Evolutionary conservation across 1,140 invertebrate genomes (phyloP).

Genomic region (Globodera rostochiensis): DNA sequence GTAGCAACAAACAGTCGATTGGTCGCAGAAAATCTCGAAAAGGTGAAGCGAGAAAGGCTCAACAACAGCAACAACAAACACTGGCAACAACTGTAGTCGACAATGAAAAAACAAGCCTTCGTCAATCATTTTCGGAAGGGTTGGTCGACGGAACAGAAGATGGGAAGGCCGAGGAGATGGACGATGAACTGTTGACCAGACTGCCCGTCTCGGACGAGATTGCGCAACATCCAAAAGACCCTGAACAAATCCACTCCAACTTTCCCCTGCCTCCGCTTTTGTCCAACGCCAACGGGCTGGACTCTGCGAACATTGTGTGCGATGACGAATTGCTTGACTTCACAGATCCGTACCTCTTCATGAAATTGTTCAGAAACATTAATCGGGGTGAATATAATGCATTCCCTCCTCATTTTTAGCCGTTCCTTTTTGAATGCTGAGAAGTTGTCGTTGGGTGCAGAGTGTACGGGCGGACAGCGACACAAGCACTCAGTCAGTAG

Average conservation of each 20-base stretch:
- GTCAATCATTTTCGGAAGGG: neutral
- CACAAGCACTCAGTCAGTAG: conserved; percentile 1
- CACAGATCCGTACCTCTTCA: neutral
- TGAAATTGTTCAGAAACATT: neutral
- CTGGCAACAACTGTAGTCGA: conserved; percentile 8
- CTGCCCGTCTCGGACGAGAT: neutral
- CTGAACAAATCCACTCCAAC: neutral
- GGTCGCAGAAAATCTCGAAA: conserved; percentile 26
- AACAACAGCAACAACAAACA: neutral
- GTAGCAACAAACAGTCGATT: conserved; percentile 9
- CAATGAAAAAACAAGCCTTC: too few species aligned
- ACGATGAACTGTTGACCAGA: neutral
- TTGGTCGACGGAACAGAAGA: conserved; percentile 5
- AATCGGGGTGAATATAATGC: too few species aligned
- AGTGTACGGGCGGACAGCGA: neutral
- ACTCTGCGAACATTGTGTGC: too few species aligned
- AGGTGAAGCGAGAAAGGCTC: conserved; percentile 13
- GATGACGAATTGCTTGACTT: neutral
- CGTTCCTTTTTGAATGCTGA: neutral
- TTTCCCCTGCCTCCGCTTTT: too few species aligned
- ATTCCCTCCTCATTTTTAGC: neutral
- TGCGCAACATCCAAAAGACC: neutral
- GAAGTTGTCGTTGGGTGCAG: neutral
- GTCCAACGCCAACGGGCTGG: neutral
- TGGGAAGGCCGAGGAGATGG: neutral